Evolutionary conservation across 2,113 vertebrate species (phyloP).

Genomic region (Felis chaus): DNA sequence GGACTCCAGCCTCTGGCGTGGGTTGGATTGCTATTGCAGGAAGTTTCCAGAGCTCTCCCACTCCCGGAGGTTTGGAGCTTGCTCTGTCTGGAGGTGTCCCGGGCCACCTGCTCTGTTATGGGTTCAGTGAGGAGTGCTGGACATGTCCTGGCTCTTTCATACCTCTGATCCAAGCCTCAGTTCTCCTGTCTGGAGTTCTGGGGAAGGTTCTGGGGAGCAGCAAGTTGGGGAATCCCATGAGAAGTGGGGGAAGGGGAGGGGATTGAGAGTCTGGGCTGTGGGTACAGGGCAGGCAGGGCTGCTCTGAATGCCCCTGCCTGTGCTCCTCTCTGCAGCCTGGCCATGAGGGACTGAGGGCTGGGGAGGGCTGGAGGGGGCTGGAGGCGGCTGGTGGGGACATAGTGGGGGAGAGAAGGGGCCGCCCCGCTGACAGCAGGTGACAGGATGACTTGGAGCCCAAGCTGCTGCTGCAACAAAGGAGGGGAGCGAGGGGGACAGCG

Average conservation of each 20-base stretch:
- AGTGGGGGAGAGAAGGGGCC: background rate
- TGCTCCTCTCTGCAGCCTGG: background rate
- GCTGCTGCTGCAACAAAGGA: constrained; percentile 45
- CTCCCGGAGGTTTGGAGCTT: rapidly evolving
- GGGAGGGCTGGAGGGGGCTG: background rate
- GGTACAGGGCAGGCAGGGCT: rapidly evolving
- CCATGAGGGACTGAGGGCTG: background rate
- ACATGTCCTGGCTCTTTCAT: background rate
- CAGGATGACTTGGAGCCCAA: constrained; percentile 44
- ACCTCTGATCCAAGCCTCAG: background rate
- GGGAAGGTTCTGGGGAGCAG: background rate
- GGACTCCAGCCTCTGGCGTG: background rate
- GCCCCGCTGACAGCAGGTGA: constrained; percentile 55
- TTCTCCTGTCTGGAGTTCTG: background rate
- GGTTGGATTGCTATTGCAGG: background rate
- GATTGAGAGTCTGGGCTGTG: background rate
- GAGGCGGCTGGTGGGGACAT: background rate
- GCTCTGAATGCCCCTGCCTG: background rate
- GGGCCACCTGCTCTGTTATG: too few species aligned
- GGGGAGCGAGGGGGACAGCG: background rate
- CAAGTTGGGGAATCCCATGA: background rate
- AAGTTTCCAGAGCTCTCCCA: background rate
- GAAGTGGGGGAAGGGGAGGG: background rate
- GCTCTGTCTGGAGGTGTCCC: background rate
- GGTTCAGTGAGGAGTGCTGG: background rate